Percentiles rank a stretch among this genome's conserved stretches.
These are phyloP conservation scores for Greenwoodochromis staneri DNA, from an alignment of 2,113 vertebrate species.

Conservation along the genomic window DNA sequence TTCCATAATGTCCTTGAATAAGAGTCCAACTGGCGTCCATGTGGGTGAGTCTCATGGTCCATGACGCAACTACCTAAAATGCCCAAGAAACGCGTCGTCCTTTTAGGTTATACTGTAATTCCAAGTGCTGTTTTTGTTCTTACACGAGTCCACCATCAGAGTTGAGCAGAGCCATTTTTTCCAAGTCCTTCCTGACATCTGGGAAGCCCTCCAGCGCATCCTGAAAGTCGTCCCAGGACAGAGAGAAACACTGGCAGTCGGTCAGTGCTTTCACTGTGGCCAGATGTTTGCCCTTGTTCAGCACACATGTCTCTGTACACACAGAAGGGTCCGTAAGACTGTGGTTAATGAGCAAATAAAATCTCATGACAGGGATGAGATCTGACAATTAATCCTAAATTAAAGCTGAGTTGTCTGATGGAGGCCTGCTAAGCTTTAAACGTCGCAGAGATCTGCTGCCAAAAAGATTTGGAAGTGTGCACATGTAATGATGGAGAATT, in stretches of 20 bases:
- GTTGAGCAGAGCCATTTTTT: slow-evolving; percentile 27
- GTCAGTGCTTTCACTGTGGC: slow-evolving; percentile 51
- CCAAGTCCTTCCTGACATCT: slow-evolving; percentile 53
- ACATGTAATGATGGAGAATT: slow-evolving; percentile 25
- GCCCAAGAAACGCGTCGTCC: not conserved
- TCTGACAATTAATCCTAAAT: slow-evolving; percentile 58
- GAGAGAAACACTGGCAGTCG: slow-evolving; percentile 63
- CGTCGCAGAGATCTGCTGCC: not conserved
- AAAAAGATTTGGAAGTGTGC: slow-evolving; percentile 19
- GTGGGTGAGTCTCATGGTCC: not conserved
- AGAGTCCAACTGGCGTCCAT: not conserved
- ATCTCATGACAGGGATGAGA: slow-evolving; percentile 19
- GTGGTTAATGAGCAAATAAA: slow-evolving; percentile 39
- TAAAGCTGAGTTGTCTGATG: not conserved
- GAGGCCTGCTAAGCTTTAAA: slow-evolving; percentile 16
- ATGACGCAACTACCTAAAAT: not conserved
- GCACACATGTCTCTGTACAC: slow-evolving; percentile 47
- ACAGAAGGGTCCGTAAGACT: slow-evolving; percentile 8
- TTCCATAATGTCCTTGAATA: not conserved
- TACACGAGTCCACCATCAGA: slow-evolving; percentile 20
- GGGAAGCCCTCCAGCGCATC: slow-evolving; percentile 48
- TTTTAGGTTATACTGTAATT: not conserved
- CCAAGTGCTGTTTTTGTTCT: not conserved
- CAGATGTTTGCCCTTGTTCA: slow-evolving; percentile 63
- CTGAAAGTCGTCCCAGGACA: slow-evolving; percentile 53